Percentiles rank a stretch among this genome's conserved stretches.
phyloP scores from a whole-genome alignment of 2,797 vertebrate genomes.

The Synaphobranchus kaupii region DNA sequence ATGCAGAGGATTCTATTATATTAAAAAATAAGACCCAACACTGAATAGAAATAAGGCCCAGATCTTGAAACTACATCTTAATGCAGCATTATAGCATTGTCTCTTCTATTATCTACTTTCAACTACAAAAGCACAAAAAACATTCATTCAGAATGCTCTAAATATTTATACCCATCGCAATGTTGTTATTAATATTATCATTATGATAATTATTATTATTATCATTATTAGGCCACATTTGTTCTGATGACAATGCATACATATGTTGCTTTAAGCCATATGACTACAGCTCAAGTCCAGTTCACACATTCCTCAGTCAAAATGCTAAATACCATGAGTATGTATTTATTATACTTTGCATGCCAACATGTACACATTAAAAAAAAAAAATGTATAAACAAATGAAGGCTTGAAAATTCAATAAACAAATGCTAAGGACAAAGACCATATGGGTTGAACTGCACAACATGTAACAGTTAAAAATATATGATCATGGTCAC shows the following conservation, averaged over 20 bases:
- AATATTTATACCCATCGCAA: not conserved
- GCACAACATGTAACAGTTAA: not conserved
- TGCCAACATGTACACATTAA: not conserved
- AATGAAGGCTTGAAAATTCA: not conserved
- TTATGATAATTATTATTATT: not conserved
- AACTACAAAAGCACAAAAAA: conserved; percentile 17
- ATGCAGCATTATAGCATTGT: not conserved
- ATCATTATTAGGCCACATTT: not conserved
- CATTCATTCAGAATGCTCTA: not conserved
- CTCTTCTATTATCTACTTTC: no score
- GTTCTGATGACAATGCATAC: not conserved
- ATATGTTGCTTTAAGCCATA: not conserved
- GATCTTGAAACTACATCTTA: not conserved
- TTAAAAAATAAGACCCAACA: not conserved
- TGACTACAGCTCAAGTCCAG: not conserved
- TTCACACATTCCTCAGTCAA: not conserved
- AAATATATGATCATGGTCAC: not conserved
- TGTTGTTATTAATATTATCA: not conserved
- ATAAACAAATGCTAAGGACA: not conserved
- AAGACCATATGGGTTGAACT: not conserved
- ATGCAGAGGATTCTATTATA: not conserved
- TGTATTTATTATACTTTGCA: not conserved
- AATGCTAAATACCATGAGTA: not conserved
- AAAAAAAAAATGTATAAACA: not conserved
- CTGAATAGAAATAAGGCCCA: not conserved